Conservation (phyloP, 2,113 vertebrate species). For the human (Homo sapiens) region DNA sequence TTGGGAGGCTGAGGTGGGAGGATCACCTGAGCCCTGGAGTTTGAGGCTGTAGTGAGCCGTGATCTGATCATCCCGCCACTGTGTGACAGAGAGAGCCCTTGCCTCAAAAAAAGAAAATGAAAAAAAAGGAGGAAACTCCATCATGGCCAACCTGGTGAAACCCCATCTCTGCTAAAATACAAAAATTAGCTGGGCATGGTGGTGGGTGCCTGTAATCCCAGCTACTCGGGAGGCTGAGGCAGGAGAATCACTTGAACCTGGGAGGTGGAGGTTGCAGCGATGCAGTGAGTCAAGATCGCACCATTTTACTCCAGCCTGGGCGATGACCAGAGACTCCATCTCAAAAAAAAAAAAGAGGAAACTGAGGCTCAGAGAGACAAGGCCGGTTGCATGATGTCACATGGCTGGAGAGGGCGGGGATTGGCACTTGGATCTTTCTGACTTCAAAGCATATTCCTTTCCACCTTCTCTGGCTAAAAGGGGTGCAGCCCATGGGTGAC, state of each 20-base stretch:
- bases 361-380: neutral
- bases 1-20: neutral
- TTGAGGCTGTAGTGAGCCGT: neutral
- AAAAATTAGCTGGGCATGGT: neutral
- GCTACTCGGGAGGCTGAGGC: neutral
- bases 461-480: neutral
- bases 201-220: neutral
- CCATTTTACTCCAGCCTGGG: neutral
- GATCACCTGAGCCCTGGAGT: neutral
- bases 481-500: neutral
- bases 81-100: neutral
- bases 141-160: neutral
- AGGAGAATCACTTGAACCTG: neutral
- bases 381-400: neutral
- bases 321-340: neutral
- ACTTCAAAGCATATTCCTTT: neutral
- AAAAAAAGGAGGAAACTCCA: neutral
- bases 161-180: neutral
- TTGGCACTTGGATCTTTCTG: accelerated
- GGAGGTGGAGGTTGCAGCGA: neutral
- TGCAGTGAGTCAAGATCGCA: neutral
- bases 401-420: neutral
- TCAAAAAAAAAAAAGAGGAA: neutral
- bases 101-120: neutral
- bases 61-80: neutral